Base-by-base conservation (phyloP, 2,888 invertebrate species). In the Ormyrus pomaceus region DNA sequence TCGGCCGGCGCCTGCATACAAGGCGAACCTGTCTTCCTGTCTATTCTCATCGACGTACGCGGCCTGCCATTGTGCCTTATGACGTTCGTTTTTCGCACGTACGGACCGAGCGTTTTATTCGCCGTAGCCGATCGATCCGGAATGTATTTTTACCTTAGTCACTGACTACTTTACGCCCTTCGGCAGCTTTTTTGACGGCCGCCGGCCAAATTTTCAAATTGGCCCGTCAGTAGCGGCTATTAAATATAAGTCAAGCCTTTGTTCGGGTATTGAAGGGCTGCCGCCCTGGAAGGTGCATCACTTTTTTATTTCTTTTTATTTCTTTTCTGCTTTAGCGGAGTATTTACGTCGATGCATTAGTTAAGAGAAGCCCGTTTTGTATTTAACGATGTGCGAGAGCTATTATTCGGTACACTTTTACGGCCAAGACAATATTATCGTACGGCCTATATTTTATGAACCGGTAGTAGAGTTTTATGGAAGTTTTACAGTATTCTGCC, bases 311-410 rank as follows among this genome's bases (percentile, higher is more conserved):
- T 62, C 34, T 56, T 62, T 77, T 77, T 77, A 77, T 64, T 76
- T 61, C 45, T 19, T 34, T 50, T 34, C 64, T 65, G 50, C 62
- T 62, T 70, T 65, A 50, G 70, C 64, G 5, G 19, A 70, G 64
- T 77, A 79, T 79, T 74, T 74, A 74, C 69, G 69, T 19, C 69
- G 55, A 64, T 80, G 66, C 68, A 80, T 80, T 80, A 80, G 80
- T 72, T 74, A 74, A 76, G 51, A 53, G 74, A 68, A 56, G 51
- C 68, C n/a, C 70, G 70, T 70, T 59, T 65, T 59, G 75, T 53
- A 61, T 77, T 80, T 74, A 81, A 81, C 77, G 77, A 70, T 64
- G 73, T 74, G 77, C 77, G 64, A 81, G 77, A 65, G 69, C 77
- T 77, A 77, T 81, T 77, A 80, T 77, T 69, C 56, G 69, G 53